Conservation (phyloP, 2,888 invertebrate species). For the Prionchulus punctatus region DNA sequence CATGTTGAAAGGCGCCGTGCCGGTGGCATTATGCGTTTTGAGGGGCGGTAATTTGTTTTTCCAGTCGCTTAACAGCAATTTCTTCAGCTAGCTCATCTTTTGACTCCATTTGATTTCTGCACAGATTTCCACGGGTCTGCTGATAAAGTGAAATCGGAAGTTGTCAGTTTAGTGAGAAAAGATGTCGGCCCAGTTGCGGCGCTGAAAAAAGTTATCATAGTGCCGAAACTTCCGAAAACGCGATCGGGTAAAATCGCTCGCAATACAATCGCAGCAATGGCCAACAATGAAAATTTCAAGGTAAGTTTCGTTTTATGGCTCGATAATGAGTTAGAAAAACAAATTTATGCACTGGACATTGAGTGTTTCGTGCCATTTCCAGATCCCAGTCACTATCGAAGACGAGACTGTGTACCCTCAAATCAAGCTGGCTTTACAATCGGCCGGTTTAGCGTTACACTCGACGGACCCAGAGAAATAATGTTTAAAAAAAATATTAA, state of each 20-base stretch:
- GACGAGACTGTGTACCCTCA: slow-evolving; percentile 14
- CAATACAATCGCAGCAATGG: slow-evolving; percentile 66
- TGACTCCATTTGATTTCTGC: not conserved
- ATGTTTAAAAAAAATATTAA: no score
- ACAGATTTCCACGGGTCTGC: not conserved
- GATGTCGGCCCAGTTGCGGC: slow-evolving; percentile 72
- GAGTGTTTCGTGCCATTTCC: slow-evolving; percentile 6
- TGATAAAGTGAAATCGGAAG: slow-evolving; percentile 40
- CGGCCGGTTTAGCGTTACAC: no score
- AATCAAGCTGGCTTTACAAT: slow-evolving; percentile 1
- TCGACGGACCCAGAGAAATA: no score
- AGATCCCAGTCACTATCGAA: slow-evolving; percentile 17
- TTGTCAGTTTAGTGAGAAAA: slow-evolving; percentile 46
- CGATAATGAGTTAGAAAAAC: slow-evolving; percentile 4
- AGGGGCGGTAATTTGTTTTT: slow-evolving; percentile 41
- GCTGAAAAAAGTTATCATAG: slow-evolving; percentile 60
- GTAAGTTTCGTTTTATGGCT: slow-evolving; percentile 34
- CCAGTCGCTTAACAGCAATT: not conserved
- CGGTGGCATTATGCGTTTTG: slow-evolving; percentile 66
- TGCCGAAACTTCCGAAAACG: slow-evolving; percentile 66
- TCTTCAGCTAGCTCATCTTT: no score
- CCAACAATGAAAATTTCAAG: slow-evolving; percentile 58
- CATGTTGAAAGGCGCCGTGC: slow-evolving; percentile 70
- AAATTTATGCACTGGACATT: no score
- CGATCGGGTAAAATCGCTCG: slow-evolving; percentile 67